Conservation (phyloP, 2,797 vertebrate genomes). For the Phrynocephalus forsythii region DNA sequence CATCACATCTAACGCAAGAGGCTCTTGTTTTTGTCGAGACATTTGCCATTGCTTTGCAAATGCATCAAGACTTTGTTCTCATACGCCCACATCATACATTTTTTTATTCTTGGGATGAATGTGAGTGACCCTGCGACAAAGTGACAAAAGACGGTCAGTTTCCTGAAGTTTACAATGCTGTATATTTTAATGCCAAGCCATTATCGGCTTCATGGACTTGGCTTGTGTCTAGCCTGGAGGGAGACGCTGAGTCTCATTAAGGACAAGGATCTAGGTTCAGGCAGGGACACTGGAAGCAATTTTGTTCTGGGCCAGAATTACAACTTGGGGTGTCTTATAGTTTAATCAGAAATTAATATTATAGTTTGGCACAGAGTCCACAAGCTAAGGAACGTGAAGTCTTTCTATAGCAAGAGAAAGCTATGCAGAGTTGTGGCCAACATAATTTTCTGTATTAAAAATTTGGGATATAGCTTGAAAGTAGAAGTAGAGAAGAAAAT, state of each 20-base stretch:
- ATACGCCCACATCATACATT: conserved; percentile 34
- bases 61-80: conserved; percentile 17
- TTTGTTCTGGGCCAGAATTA: conserved; percentile 45
- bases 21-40: conserved; percentile 19
- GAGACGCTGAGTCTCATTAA: conserved; percentile 73
- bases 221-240: conserved; percentile 68
- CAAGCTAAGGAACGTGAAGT: not conserved
- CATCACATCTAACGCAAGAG: not conserved
- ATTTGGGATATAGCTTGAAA: not conserved
- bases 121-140: conserved; percentile 38
- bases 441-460: conserved; percentile 38
- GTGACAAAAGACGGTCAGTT: conserved; percentile 48
- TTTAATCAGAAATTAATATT: conserved; percentile 39
- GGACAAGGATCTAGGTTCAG: conserved; percentile 72
- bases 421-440: conserved; percentile 13
- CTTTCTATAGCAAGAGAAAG: conserved; percentile 5
- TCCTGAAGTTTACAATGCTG: conserved; percentile 35
- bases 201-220: conserved; percentile 66
- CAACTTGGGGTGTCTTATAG: conserved; percentile 49
- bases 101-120: conserved; percentile 49
- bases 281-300: conserved; percentile 73
- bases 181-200: conserved; percentile 67
- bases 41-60: conserved; percentile 30
- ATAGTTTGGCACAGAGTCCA: not conserved
- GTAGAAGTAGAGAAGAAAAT: not conserved